Conservation (phyloP, 2,888 invertebrate species). For the Lottia gigantea region DNA sequence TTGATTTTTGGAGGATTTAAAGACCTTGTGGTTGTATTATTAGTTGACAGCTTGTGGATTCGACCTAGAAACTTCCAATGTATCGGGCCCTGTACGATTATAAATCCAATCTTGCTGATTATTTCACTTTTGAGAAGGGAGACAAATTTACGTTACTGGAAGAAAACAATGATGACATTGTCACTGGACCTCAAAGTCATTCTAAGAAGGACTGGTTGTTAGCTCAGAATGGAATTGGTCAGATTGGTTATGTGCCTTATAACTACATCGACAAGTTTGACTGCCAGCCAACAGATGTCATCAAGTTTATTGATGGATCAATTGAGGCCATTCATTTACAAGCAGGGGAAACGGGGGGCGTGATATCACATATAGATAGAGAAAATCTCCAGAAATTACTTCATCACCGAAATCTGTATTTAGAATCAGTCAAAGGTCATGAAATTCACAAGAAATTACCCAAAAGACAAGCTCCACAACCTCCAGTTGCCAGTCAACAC, state of each 20-base stretch:
- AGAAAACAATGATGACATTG: conserved; percentile 8
- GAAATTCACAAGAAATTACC: background rate
- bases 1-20: too few relatives aligned
- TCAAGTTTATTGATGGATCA: conserved; percentile 61
- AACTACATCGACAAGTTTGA: conserved; percentile 48
- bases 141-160: conserved; percentile 55
- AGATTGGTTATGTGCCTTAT: conserved; percentile 54
- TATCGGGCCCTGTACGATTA: conserved; percentile 55
- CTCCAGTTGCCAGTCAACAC: background rate
- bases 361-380: conserved; percentile 45
- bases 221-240: conserved; percentile 58
- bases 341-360: conserved; percentile 45
- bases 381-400: conserved; percentile 37
- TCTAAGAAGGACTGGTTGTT: conserved; percentile 49
- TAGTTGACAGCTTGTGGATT: too few relatives aligned
- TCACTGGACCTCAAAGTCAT: background rate
- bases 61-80: conserved; percentile 33
- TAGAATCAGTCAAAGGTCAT: background rate
- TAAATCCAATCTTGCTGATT: conserved; percentile 41
- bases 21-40: too few relatives aligned
- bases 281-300: conserved; percentile 45
- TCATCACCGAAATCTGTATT: background rate
- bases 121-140: conserved; percentile 47
- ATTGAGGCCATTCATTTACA: conserved; percentile 59
- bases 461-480: background rate